Base-by-base conservation (phyloP, 2,797 vertebrate species). In the Gobionotothen gibberifrons region DNA sequence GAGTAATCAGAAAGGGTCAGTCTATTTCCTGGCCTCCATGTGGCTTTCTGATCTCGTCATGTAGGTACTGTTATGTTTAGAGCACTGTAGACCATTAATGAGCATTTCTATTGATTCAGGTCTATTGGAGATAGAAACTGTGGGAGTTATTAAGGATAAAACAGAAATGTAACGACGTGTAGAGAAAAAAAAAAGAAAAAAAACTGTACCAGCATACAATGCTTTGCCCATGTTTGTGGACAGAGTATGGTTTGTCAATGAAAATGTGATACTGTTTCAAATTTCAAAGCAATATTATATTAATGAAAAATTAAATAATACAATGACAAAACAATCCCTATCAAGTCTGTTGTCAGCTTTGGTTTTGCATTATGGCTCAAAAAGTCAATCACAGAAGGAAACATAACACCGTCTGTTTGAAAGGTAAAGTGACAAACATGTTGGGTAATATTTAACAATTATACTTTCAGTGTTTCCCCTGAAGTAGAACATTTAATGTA, bases 221-320 rank as follows among this genome's bases (percentile, higher is more conserved):
- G 89, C 88, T 93, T 89, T 90, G 89, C 85, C 92, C 87, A 82
- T 84, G 88, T 91, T 88, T 89, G 86, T 89, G 87, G 90, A 89
- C 90, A 87, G 79, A 90, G 90, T 90, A 40, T 85, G 85, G 89
- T 90, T 92, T 90, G 87, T 92, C 86, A 82, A 87, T 90, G 89
- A 91, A 91, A 88, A 92, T 91, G 90, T 90, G 83, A 93, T 79
- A 85, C 85, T 90, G 89, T 92, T 90, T 91, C 58, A 88, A 90
- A 90, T 89, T 87, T 91, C 76, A 89, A 92, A 93, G 91, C 91
- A 94, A 93, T 94, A 93, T 92, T 90, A 92, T 91, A 93, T 87
- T 87, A 83, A 90, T 88, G 85, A 93, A 86, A 91, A 85, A 92
- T 92, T 91, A 91, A 93, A 92, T 90, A 82, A 86, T 89, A 91